These are phyloP conservation scores for Amphimallon solstitiale DNA, from an alignment of 2,888 invertebrate species.

Conservation along the genomic window DNA sequence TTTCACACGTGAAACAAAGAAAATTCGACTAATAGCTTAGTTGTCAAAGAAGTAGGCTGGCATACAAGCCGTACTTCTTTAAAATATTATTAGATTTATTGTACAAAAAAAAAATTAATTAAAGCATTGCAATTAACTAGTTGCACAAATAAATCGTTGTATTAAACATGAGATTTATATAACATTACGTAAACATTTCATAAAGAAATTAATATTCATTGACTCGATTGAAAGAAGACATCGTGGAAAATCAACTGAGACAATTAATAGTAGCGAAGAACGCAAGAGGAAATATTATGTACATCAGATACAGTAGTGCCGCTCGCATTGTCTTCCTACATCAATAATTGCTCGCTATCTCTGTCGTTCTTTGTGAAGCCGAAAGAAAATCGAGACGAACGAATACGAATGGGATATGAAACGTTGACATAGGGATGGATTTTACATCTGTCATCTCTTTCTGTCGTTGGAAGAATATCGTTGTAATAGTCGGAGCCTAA, in stretches of 20 bases:
- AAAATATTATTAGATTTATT: too few species aligned
- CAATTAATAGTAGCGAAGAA: slow-evolving; percentile 19
- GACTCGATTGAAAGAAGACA: neutral
- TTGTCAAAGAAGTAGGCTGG: too few species aligned
- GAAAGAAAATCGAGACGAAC: slow-evolving; percentile 14
- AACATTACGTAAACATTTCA: too few species aligned
- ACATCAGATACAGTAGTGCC: slow-evolving; percentile 17
- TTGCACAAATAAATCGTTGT: too few species aligned
- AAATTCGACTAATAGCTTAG: too few species aligned
- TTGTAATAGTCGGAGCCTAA: slow-evolving; percentile 23
- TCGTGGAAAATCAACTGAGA: neutral
- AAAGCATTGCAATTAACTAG: too few species aligned
- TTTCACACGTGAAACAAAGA: too few species aligned
- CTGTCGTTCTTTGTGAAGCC: slow-evolving; percentile 10
- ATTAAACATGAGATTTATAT: too few species aligned
- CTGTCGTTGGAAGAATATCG: slow-evolving; percentile 4
- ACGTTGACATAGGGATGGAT: slow-evolving; percentile 11
- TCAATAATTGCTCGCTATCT: slow-evolving; percentile 18
- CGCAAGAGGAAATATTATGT: slow-evolving; percentile 27
- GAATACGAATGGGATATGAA: slow-evolving; percentile 15
- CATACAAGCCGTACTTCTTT: too few species aligned
- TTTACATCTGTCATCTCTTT: slow-evolving; percentile 2
- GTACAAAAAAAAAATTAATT: too few species aligned
- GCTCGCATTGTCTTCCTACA: slow-evolving; percentile 23
- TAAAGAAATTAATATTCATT: neutral